Evolutionary conservation across 2,888 invertebrate species (phyloP), one percentile per base, ranked within the genome.

Genomic region (Latheticus oryzae): DNA sequence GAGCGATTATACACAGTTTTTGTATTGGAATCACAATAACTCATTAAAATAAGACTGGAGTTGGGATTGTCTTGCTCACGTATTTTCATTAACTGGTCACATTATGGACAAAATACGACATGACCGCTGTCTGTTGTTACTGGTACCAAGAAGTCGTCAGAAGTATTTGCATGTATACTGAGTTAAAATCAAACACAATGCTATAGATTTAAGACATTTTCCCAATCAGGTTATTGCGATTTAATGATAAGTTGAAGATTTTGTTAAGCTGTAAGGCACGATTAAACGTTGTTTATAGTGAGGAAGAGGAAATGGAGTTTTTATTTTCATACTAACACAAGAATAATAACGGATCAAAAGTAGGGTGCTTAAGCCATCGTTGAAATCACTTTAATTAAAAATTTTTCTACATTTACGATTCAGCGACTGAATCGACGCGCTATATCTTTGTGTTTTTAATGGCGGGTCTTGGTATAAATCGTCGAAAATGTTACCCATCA

Each of bases 11-110:
- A 23, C 61, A 66, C 63, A 61, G 61, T 59, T 50, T 53, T 58
- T 42, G 58, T 26, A 60, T 48, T 42, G 45, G 45, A 56, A 58
- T 58, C 61, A 58, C 58, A 60, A 58, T 54, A 64, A 61, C 62
- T 60, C 60, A 61, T 60, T 62, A 62, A 60, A 61, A 61, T 63
- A 57, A 33, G 43, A 43, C 43, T 63, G 57, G 52, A 53, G 24
- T 51, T 26, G 38, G 48, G 51, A 61, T 60, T 60, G 61, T 58
- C 60, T 53, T 35, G 53, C 52, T 55, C 66, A 66, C 66, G 66
- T 66, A 64, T 60, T 65, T 62, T 59, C 63, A 65, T 63, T 65
- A 63, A 53, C 48, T 21, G 40, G 30, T 30, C 47, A 9, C 28
- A 40, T 40, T 51, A 24, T 38, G 33, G 35, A 24, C 33, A n/a